Percentiles rank a stretch among this genome's conserved stretches.
These are phyloP conservation scores for Selene dorsalis DNA, from an alignment of 2,797 vertebrate species.

Conservation along the genomic window DNA sequence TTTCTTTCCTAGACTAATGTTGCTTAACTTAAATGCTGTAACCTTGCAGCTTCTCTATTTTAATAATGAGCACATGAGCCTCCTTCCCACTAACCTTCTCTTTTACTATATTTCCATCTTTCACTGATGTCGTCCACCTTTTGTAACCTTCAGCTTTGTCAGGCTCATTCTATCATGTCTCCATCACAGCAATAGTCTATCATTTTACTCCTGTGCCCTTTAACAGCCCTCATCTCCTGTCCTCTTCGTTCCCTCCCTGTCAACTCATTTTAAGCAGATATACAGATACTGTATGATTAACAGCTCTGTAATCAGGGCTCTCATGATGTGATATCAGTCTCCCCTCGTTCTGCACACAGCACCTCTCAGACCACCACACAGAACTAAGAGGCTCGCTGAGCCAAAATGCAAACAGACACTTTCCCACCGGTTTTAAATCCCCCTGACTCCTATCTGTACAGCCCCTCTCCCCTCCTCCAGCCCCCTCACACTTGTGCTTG, in stretches of 20 bases:
- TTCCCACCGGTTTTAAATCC: conserved; percentile 48
- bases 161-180: conserved; percentile 8
- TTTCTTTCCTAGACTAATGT: not conserved
- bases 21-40: conserved; percentile 16
- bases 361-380: conserved; percentile 2
- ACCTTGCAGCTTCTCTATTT: not conserved
- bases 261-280: conserved; percentile 32
- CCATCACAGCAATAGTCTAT: conserved; percentile 1
- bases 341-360: not conserved
- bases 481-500: conserved; percentile 16
- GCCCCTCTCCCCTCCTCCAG: not conserved
- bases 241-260: conserved; percentile 12
- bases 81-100: conserved; percentile 5
- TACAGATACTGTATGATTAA: conserved; percentile 9
- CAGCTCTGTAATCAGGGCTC: conserved; percentile 35
- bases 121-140: conserved; percentile 3
- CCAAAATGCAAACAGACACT: conserved; percentile 70
- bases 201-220: conserved; percentile 28
- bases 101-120: conserved; percentile 12
- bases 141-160: conserved; percentile 25
- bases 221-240: not conserved
- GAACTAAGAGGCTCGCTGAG: not conserved
- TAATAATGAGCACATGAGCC: conserved; percentile 10
- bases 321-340: conserved; percentile 26
- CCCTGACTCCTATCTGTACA: conserved; percentile 13